These are phyloP conservation scores for Butorides virescens DNA, from an alignment of 2,113 vertebrate genomes.

Conservation along the genomic window DNA sequence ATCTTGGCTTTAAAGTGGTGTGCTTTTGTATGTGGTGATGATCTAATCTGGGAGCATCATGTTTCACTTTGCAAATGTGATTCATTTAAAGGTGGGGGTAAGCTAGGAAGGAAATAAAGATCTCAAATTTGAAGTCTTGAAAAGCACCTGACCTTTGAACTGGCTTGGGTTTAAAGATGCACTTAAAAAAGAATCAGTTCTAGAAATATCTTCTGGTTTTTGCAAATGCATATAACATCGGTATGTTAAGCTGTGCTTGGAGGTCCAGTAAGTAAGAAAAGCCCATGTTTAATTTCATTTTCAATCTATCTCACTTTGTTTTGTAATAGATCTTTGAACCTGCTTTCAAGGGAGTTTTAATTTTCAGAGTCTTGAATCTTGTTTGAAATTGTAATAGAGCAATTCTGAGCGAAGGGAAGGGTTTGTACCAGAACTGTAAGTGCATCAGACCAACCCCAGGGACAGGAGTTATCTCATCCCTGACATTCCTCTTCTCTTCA, in stretches of 20 bases:
- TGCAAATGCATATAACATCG: neutral
- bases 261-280: neutral
- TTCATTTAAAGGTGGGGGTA: neutral
- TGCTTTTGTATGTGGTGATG: neutral
- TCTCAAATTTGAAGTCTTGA: neutral
- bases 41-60: neutral
- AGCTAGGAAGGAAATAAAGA: neutral
- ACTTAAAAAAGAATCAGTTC: neutral
- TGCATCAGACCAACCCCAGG: neutral
- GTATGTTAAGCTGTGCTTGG: neutral
- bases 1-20: neutral
- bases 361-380: neutral
- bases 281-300: neutral
- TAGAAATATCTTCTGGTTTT: neutral
- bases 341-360: neutral
- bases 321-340: neutral
- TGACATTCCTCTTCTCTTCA: neutral
- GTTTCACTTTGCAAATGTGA: neutral
- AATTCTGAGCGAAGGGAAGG: neutral
- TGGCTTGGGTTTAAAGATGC: neutral
- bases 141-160: neutral
- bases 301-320: neutral
- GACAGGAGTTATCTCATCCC: neutral
- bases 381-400: neutral
- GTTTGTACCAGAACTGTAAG: neutral